phyloP scores from a whole-genome alignment of 2,888 invertebrate species.

The Anoncus sp. region DNA sequence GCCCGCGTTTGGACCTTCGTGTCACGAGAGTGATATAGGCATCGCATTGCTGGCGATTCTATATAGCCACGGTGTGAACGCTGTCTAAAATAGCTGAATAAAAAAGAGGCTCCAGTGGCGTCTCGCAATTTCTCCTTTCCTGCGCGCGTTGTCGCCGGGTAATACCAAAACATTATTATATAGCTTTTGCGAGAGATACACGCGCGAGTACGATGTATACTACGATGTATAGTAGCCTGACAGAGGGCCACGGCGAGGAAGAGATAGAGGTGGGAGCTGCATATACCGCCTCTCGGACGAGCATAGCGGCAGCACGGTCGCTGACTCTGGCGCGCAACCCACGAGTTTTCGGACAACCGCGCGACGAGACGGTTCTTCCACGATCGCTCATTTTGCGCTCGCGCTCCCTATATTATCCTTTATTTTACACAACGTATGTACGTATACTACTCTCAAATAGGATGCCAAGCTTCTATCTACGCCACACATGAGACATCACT shows the following conservation, averaged over 20 bases:
- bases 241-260: neutral
- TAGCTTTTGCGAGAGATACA: neutral
- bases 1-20: no score
- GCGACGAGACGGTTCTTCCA: constrained; percentile 67
- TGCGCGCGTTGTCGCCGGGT: no score
- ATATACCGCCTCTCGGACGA: neutral
- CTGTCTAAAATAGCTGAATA: no score
- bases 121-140: no score
- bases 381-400: constrained; percentile 28
- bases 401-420: constrained; percentile 16
- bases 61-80: no score
- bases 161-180: neutral
- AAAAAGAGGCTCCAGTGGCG: no score
- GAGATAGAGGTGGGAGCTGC: no score
- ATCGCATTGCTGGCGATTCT: no score
- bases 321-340: constrained; percentile 70
- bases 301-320: constrained; percentile 58
- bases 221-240: no score
- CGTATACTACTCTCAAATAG: neutral
- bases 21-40: no score
- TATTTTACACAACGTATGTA: neutral
- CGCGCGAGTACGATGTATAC: neutral
- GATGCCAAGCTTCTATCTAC: neutral
- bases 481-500: neutral
- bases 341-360: constrained; percentile 75